phyloP scores from a whole-genome alignment of 2,888 invertebrate species.

The Amblyjoppa proteus region DNA sequence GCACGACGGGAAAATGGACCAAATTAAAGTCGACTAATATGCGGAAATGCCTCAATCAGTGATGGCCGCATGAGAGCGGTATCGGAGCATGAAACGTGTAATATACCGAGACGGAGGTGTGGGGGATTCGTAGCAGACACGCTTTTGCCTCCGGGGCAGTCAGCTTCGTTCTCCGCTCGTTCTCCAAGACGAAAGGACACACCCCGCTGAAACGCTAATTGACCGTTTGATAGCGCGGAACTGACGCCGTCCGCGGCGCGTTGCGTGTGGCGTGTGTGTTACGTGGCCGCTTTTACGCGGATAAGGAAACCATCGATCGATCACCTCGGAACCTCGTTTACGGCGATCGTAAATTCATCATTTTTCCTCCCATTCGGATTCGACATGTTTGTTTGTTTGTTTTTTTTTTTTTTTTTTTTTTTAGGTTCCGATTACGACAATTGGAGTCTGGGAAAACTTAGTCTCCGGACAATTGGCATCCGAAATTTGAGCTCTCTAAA shows the following conservation, averaged over 20 bases:
- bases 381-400: no score
- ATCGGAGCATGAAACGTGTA: not conserved
- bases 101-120: not conserved
- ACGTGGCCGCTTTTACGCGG: slow-evolving; percentile 26
- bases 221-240: slow-evolving; percentile 38
- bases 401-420: no score
- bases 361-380: no score
- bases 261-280: slow-evolving; percentile 24
- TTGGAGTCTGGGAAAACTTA: no score
- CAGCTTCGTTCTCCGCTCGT: slow-evolving; percentile 20
- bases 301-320: slow-evolving; percentile 51
- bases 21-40: not conserved
- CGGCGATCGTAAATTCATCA: no score
- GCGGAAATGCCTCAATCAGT: slow-evolving; percentile 14
- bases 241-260: not conserved
- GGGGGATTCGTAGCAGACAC: not conserved
- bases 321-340: slow-evolving; percentile 10
- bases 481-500: no score
- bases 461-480: no score
- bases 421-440: no score
- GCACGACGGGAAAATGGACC: not conserved
- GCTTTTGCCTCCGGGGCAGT: slow-evolving; percentile 4
- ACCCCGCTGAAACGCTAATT: slow-evolving; percentile 41
- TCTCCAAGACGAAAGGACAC: slow-evolving; percentile 32
- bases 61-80: not conserved